Evolutionary conservation across 2,888 invertebrate genomes (phyloP).

Genomic region (Polietes domitor): DNA sequence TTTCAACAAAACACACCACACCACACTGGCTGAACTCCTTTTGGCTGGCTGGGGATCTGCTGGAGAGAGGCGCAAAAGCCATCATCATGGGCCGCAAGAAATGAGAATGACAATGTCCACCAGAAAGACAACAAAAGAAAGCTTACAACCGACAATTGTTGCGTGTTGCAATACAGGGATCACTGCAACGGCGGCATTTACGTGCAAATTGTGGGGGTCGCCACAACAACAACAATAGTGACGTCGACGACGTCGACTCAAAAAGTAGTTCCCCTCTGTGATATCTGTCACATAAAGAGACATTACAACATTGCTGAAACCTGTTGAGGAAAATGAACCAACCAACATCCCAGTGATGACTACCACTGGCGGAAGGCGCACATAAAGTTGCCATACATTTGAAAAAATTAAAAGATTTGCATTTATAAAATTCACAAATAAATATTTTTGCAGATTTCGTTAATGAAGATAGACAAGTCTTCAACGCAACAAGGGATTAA

Average conservation of each 20-base stretch:
- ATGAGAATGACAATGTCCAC: conserved; percentile 10
- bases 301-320: conserved; percentile 47
- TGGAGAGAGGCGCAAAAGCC: not conserved
- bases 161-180: conserved; percentile 34
- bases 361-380: not conserved
- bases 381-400: not conserved
- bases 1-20: conserved; percentile 69
- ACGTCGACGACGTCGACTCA: no score
- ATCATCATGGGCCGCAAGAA: not conserved
- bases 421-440: no score
- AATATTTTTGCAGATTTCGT: no score
- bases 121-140: conserved; percentile 15
- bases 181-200: conserved; percentile 15
- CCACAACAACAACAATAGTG: conserved; percentile 12
- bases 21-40: not conserved
- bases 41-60: not conserved
- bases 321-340: conserved; percentile 3
- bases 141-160: conserved; percentile 37
- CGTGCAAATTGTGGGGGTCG: conserved; percentile 39
- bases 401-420: no score
- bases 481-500: no score
- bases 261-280: conserved; percentile 34
- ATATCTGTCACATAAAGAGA: conserved; percentile 45
- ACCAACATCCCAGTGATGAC: conserved; percentile 5
- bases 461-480: no score